Percentiles rank a stretch among this genome's conserved stretches.
Evolutionary conservation across 37 sponge, comb jelly and placozoan genomes (phyloP).

Genomic region (Diacarnus erythraeanus): DNA sequence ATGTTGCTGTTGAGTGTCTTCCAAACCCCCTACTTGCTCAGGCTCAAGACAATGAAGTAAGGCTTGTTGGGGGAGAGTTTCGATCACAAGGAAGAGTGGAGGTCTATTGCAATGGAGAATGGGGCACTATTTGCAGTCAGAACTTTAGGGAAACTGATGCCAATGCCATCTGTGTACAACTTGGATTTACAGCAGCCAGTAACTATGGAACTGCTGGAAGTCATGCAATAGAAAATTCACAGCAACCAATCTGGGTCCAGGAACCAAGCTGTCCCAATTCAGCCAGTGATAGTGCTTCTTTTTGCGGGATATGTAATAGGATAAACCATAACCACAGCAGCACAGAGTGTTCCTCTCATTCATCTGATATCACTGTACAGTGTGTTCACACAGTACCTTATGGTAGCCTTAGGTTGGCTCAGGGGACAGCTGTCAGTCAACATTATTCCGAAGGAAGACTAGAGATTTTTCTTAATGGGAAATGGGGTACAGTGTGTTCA

Average conservation of each 20-base stretch:
- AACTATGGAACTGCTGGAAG: background rate
- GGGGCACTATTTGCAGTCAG: background rate
- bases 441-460: background rate
- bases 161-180: conserved; percentile 12
- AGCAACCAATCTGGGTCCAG: background rate
- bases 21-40: background rate
- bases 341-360: background rate
- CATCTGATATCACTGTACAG: background rate
- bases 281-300: background rate
- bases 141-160: background rate
- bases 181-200: conserved; percentile 20
- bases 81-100: conserved; percentile 7
- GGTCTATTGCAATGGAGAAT: conserved; percentile 16
- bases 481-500: conserved; percentile 17
- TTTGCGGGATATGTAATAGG: background rate
- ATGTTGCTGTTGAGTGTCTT: conserved; percentile 21
- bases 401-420: conserved; percentile 2
- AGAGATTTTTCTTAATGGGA: conserved; percentile 14
- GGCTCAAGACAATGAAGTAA: background rate
- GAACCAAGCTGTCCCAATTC: background rate
- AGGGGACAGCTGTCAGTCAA: background rate
- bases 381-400: conserved; percentile 12
- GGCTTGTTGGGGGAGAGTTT: background rate
- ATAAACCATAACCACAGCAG: background rate
- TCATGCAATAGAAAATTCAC: background rate